phyloP scores from a whole-genome alignment of 1,140 invertebrate genomes.

The Euborellia annulipes region DNA sequence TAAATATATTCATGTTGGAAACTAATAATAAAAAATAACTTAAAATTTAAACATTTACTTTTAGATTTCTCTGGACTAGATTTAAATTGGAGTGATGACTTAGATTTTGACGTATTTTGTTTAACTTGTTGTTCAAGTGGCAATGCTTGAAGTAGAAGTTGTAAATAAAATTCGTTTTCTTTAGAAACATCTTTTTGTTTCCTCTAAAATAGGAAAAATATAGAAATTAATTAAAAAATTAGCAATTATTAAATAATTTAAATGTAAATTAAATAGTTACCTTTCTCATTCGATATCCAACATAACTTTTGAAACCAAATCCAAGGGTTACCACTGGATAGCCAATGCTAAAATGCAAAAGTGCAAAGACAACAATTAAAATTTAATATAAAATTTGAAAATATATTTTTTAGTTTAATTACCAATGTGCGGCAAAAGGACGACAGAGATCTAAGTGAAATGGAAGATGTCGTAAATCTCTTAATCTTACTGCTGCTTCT shows the following conservation, averaged over 20 bases:
- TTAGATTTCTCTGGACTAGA: slow-evolving; percentile 35
- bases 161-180: slow-evolving; percentile 91
- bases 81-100: no score
- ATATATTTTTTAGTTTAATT: slow-evolving; percentile 22
- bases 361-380: slow-evolving; percentile 11
- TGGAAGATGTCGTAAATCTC: slow-evolving; percentile 72
- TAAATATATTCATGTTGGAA: no score
- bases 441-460: slow-evolving; percentile 88
- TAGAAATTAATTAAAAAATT: not conserved
- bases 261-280: slow-evolving; percentile 27
- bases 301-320: slow-evolving; percentile 91
- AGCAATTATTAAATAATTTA: not conserved
- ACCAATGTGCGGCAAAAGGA: slow-evolving; percentile 97
- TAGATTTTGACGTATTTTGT: not conserved
- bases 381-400: slow-evolving; percentile 4
- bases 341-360: slow-evolving; percentile 62
- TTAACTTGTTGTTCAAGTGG: slow-evolving; percentile 32
- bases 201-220: slow-evolving; percentile 35
- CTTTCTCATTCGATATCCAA: slow-evolving; percentile 78
- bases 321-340: slow-evolving; percentile 95
- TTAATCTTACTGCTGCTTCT: slow-evolving; percentile 76
- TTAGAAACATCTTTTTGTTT: slow-evolving; percentile 86
- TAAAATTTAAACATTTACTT: no score
- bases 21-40: no score
- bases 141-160: slow-evolving; percentile 78